Evolutionary conservation across 2,113 vertebrate genomes (phyloP), one percentile per base, ranked within the genome.

Genomic region (Panurus biarmicus): DNA sequence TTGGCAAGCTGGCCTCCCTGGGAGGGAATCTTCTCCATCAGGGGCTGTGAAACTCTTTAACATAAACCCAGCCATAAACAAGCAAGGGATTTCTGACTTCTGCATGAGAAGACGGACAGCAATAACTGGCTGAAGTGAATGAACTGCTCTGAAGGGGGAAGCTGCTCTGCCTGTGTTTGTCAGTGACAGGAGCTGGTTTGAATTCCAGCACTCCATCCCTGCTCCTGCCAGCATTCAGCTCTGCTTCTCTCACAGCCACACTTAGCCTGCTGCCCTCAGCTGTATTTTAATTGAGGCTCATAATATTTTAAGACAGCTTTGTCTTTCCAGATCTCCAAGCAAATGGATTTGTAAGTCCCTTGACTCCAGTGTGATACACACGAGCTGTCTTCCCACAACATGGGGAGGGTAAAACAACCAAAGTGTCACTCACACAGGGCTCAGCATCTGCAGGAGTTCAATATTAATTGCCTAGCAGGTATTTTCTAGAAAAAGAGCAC

Each of bases 281-380:
- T 80, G n/a, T 60, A 60, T 67, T 94, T 94, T 94, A 96, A 96
- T 85, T 90, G 92, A 91, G 85, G 29, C 62, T 89, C 33, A 19
- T 80, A 67, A 86, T 93, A 93, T 97, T 97, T 95, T 71, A 94
- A 94, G 87, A 87, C 69, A 78, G 66, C 69, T 93, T 87, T 92
- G 86, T 93, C 86, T 85, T 94, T 78, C 70, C 48, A 88, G 66
- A 74, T 94, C 92, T 66, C 89, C 94, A 64, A 95, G 66, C 26
- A 94, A 95, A 93, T 95, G 86, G 82, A 86, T 93, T 95, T 95
- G 24, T 56, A 67, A 16, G 40, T 95, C 92, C 62, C 57, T 90
- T 60, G 65, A 24, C 87, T 90, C 62, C 14, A 44, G 73, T 28
- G 19, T 35, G 82, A 12, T 47, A 69, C 36, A 66, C 56, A 67